Evolutionary conservation across 2,113 vertebrate genomes (phyloP).

Genomic region (Gobio gobio): DNA sequence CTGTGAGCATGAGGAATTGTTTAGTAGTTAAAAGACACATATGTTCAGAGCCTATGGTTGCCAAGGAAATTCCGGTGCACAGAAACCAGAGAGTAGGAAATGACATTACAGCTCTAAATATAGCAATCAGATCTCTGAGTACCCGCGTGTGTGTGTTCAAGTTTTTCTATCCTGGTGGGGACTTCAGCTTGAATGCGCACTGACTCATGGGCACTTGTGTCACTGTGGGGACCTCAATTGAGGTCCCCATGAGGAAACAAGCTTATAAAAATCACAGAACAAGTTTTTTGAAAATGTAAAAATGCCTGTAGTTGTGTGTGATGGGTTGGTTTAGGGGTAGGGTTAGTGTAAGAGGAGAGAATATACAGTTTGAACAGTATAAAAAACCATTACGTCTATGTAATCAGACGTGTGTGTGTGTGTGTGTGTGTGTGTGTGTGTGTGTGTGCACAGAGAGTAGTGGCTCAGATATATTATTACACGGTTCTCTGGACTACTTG

Average conservation of each 20-base stretch:
- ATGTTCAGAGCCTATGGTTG: constrained; percentile 57
- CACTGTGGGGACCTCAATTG: no score
- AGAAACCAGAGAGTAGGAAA: constrained; percentile 33
- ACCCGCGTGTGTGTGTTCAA: not conserved
- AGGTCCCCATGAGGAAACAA: no score
- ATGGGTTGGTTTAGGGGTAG: no score
- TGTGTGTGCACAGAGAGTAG: not conserved
- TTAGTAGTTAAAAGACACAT: constrained; percentile 6
- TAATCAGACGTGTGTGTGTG: not conserved
- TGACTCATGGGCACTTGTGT: no score
- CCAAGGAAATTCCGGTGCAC: constrained; percentile 46
- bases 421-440: not conserved
- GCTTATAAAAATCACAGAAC: no score
- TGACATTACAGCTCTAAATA: constrained; percentile 59
- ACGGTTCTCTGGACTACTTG: not conserved
- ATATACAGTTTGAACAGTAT: not conserved
- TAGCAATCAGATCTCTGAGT: constrained; percentile 48
- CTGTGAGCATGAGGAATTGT: not conserved
- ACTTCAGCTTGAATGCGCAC: no score
- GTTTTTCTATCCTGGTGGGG: no score
- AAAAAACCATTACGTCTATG: no score
- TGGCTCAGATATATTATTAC: not conserved
- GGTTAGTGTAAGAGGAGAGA: no score
- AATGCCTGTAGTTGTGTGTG: no score
- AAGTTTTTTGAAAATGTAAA: no score